Percentiles rank a stretch among this genome's conserved stretches.
Conservation (phyloP, 2,113 vertebrate genomes). For the Melanocharis versteri region DNA sequence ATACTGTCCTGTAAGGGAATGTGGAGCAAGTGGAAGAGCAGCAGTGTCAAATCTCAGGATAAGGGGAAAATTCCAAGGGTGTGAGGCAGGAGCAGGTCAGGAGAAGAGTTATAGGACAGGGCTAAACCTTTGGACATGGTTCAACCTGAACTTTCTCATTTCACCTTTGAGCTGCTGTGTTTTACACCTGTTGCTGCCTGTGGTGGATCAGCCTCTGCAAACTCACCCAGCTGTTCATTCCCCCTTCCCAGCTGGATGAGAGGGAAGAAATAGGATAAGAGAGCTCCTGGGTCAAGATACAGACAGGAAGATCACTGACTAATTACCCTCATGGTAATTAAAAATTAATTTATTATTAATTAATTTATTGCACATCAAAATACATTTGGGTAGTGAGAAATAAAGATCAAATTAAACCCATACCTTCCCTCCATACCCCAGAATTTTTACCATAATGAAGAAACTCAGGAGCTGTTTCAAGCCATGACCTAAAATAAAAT, state of each 20-base stretch:
- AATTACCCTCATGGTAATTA: background rate
- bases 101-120: background rate
- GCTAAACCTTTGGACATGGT: fast-evolving
- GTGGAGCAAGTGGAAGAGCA: background rate
- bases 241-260: background rate
- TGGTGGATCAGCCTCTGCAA: background rate
- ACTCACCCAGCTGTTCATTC: background rate
- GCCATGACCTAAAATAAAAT: background rate
- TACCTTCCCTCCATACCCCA: background rate
- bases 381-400: background rate
- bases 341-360: no score
- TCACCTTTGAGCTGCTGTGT: background rate
- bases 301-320: background rate
- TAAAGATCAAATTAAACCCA: background rate
- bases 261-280: background rate
- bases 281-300: background rate
- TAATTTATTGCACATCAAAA: background rate
- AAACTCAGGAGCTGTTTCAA: background rate
- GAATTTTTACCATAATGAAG: background rate
- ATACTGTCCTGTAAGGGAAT: background rate
- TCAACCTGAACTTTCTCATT: background rate
- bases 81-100: background rate
- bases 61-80: background rate
- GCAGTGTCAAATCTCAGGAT: background rate
- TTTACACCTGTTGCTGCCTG: background rate